Evolutionary conservation across 37 sponge, comb jelly and placozoan genomes (phyloP).

Genomic region (Chondrilla cf. caribensis): DNA sequence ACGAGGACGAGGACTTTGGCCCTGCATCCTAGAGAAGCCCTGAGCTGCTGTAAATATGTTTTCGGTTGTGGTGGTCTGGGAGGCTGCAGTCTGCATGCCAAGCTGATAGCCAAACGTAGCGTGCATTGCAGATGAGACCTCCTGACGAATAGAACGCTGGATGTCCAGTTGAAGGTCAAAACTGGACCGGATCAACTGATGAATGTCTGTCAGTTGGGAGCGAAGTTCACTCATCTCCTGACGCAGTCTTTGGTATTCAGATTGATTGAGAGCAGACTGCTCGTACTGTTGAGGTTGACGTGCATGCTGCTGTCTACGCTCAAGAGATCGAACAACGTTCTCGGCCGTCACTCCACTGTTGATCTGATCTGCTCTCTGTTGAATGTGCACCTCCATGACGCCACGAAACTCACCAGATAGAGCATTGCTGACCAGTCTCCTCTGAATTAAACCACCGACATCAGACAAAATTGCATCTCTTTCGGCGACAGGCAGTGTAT

Average conservation of each 20-base stretch:
- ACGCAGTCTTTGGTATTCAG: constrained; percentile 5
- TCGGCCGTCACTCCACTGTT: constrained; percentile 8
- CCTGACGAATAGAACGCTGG: constrained; percentile 86
- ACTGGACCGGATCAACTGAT: constrained; percentile 71
- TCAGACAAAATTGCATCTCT: constrained; percentile 73
- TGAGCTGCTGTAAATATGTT: constrained; percentile 9
- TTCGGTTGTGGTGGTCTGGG: background rate
- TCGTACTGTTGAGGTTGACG: background rate
- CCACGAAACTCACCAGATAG: constrained; percentile 82
- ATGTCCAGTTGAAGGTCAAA: constrained; percentile 87
- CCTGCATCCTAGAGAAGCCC: background rate
- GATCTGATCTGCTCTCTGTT: constrained; percentile 35
- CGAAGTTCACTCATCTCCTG: constrained; percentile 64
- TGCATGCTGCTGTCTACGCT: constrained; percentile 14
- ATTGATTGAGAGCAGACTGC: background rate
- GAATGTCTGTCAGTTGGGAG: constrained; percentile 65
- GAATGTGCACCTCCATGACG: constrained; percentile 82
- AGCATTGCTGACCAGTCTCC: constrained; percentile 70
- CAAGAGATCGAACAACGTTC: constrained; percentile 3
- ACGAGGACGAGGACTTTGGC: background rate
- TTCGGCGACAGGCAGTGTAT: constrained; percentile 36
- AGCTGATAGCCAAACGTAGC: constrained; percentile 2
- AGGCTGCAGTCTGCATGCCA: background rate
- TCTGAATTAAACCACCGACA: constrained; percentile 69
- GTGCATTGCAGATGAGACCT: constrained; percentile 81